phyloP scores from a whole-genome alignment of 2,113 vertebrate species.

The Mobula birostris region DNA sequence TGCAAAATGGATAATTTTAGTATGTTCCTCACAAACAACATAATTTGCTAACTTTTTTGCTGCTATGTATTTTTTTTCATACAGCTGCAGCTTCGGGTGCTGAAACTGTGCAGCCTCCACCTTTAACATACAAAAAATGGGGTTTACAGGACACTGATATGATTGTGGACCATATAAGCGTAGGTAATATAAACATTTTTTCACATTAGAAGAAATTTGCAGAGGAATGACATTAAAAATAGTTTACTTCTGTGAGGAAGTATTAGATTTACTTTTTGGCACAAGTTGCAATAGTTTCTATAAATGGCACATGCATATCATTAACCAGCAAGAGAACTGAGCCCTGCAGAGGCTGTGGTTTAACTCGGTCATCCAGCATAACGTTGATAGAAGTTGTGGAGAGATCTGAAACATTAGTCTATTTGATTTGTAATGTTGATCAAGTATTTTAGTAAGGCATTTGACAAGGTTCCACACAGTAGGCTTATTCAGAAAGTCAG shows the following conservation, averaged over 20 bases:
- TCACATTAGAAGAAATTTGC: neutral
- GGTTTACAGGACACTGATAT: constrained; percentile 87
- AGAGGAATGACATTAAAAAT: no score
- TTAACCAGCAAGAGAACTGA: neutral
- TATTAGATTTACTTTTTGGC: neutral
- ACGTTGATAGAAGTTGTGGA: neutral
- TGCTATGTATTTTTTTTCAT: neutral
- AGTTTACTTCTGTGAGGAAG: neutral
- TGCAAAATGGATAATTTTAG: neutral
- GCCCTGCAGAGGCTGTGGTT: neutral
- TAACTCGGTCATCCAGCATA: neutral
- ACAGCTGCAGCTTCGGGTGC: constrained; percentile 88
- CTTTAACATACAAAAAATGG: constrained; percentile 97
- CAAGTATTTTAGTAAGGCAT: neutral
- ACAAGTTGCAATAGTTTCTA: neutral
- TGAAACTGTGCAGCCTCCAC: constrained; percentile 87
- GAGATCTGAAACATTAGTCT: neutral
- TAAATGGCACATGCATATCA: neutral
- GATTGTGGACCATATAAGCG: constrained; percentile 85
- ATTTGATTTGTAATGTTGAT: neutral
- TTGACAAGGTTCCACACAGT: no score
- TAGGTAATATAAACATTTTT: constrained; percentile 61
- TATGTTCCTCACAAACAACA: neutral
- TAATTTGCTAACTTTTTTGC: neutral
- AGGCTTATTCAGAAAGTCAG: no score